Base-by-base conservation (phyloP, 2,797 vertebrate genomes). In the Muraenolepis orangiensis region DNA sequence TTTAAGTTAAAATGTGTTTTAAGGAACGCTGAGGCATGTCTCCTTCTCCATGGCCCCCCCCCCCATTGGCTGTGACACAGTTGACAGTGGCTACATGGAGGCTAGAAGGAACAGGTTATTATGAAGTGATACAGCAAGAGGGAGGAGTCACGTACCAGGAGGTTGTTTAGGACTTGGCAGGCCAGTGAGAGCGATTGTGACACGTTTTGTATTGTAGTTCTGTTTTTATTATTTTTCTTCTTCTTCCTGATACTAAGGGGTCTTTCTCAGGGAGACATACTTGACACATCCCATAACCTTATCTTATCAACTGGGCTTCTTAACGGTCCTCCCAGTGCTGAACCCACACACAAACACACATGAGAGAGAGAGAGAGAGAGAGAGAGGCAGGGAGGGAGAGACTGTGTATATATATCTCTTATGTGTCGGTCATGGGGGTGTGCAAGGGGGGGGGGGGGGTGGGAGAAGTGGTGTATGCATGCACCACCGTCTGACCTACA, bases 251-350 rank as follows among this genome's bases (percentile, higher is more conserved):
- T 91, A 91, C 89, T 74, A 81, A 83, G 81, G 84, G 69, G 75
- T 72, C 82, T 90, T 91, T 90, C 91, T 93, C 91, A 93, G 91
- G 91, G 90, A 93, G 87, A 86, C 85, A 87, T 88, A 91, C 88
- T 90, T 86, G 80, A 88, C 83, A 90, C 90, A 91, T 91, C 90
- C 88, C 87, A 80, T 82, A 77, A 42, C 84, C 85, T 13, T 78
- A 81, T 73, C 72, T 18, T 46, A 81, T 77, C 68, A 67, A 72
- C 80, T 80, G 73, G 83, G 75, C 80, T 83, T 80, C 80, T 76
- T 78, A 46, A 12, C 72, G 68, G 69, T 80, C 71, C 28, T 42
- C 69, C 42, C 42, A 72, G 72, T 83, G 78, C 80, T 11, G 0
- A 66, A 81, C 57, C 78, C 83, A 73, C 86, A 80, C 51, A 83